A percentile compares a stretch with the other conserved stretches of the same genome.
phyloP scores from a whole-genome alignment of 2,888 invertebrate genomes.

The Caprella mutica region DNA sequence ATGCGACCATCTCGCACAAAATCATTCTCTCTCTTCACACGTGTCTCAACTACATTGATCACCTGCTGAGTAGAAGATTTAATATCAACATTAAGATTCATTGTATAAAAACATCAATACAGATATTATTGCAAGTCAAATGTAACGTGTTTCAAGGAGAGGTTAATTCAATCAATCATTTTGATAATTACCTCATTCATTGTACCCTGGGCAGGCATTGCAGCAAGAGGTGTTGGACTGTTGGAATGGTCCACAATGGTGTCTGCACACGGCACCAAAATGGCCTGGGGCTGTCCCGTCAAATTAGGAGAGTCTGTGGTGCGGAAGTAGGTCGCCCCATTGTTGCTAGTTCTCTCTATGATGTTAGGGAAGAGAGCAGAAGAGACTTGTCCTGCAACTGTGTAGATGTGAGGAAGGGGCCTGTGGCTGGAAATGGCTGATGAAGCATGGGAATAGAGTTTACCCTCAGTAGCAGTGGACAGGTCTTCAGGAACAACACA shows the following conservation, averaged over 20 bases:
- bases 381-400: slow-evolving; percentile 20
- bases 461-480: slow-evolving; percentile 14
- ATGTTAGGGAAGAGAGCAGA: slow-evolving; percentile 16
- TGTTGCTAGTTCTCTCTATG: background rate
- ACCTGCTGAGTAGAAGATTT: too few relatives aligned
- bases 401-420: slow-evolving; percentile 21
- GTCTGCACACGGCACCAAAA: background rate
- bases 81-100: too few relatives aligned
- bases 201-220: too few relatives aligned
- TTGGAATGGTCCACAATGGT: background rate
- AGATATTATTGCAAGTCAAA: too few relatives aligned
- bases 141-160: too few relatives aligned
- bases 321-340: slow-evolving; percentile 19
- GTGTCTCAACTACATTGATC: too few relatives aligned
- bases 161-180: too few relatives aligned
- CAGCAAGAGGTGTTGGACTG: background rate
- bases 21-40: too few relatives aligned
- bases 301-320: slow-evolving; percentile 16
- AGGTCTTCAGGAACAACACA: slow-evolving; percentile 24
- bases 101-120: too few relatives aligned
- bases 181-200: too few relatives aligned
- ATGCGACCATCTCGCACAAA: too few relatives aligned
- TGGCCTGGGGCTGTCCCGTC: slow-evolving; percentile 7
- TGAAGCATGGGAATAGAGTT: background rate
- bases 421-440: slow-evolving; percentile 13